A percentile compares a stretch with the other conserved stretches of the same genome.
These are phyloP conservation scores for Eupithecia vulgata DNA, from an alignment of 2,888 invertebrate species.

Conservation along the genomic window DNA sequence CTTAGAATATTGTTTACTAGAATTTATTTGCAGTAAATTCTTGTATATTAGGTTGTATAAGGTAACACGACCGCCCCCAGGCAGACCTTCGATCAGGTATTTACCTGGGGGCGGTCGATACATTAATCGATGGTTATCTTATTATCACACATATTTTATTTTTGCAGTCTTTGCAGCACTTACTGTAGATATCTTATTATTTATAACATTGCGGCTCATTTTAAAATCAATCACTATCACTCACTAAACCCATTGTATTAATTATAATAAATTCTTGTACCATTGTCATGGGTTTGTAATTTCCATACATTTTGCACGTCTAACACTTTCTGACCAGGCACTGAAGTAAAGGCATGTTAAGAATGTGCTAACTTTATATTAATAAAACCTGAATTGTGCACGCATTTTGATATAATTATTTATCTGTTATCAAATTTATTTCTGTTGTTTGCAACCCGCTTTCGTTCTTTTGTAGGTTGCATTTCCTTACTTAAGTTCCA, in stretches of 20 bases:
- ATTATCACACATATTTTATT: background rate
- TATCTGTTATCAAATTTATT: conserved; percentile 53
- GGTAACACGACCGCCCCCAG: too few species aligned
- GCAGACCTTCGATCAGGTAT: too few species aligned
- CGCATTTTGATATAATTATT: conserved; percentile 43
- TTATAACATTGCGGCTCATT: background rate
- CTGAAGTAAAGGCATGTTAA: conserved; percentile 36
- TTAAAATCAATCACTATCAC: background rate
- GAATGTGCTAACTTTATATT: conserved; percentile 53
- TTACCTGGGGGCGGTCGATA: too few species aligned
- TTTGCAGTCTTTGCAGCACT: conserved; percentile 16
- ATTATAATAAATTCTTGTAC: background rate
- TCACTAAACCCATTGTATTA: background rate
- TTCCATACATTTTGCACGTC: conserved; percentile 22
- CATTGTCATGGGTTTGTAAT: conserved; percentile 10
- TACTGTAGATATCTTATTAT: conserved; percentile 24
- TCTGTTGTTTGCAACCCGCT: conserved; percentile 79
- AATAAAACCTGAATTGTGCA: conserved; percentile 35
- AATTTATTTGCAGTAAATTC: conserved; percentile 31
- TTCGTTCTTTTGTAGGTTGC: conserved; percentile 87
- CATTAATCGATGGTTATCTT: too few species aligned
- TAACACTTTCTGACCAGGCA: conserved; percentile 30
- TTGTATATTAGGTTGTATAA: background rate
- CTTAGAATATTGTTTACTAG: background rate
- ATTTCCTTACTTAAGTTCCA: conserved; percentile 82